A percentile compares a stretch with the other conserved stretches of the same genome.
Evolutionary conservation across 53 echinoderm and acorn worm species (phyloP).

Genomic region (Hippasteria phrygiana): DNA sequence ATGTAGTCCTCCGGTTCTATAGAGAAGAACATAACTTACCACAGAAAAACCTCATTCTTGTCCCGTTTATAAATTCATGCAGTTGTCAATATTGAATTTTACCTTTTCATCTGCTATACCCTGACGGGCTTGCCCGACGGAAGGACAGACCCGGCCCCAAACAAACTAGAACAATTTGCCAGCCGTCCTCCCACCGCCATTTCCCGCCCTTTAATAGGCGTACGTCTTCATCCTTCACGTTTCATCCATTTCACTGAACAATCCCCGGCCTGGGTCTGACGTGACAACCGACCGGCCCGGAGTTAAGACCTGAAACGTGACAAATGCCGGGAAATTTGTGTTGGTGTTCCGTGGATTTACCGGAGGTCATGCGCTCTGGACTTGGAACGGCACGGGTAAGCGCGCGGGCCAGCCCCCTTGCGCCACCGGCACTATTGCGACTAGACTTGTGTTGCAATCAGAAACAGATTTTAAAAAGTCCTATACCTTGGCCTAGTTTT

Average conservation of each 20-base stretch:
- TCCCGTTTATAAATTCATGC: not conserved
- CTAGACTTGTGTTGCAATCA: not conserved
- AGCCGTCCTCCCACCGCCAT: not conserved
- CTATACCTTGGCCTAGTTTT: too few relatives aligned
- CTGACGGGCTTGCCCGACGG: not conserved
- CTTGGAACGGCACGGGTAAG: not conserved
- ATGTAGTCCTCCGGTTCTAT: too few relatives aligned
- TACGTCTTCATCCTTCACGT: not conserved
- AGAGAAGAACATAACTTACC: too few relatives aligned
- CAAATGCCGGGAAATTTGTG: not conserved
- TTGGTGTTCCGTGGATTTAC: not conserved
- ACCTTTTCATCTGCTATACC: not conserved
- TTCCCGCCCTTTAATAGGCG: not conserved
- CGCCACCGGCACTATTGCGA: not conserved
- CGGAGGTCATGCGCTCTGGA: not conserved
- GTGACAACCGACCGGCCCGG: not conserved
- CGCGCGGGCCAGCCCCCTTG: not conserved
- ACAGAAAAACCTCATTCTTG: too few relatives aligned
- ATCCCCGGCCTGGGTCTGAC: not conserved
- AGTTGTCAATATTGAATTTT: not conserved
- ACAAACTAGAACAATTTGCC: not conserved
- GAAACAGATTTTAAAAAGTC: too few relatives aligned
- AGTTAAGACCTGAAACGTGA: not conserved
- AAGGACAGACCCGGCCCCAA: not conserved
- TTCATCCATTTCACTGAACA: not conserved